These are phyloP conservation scores for Endotricha flammealis DNA, from an alignment of 2,888 invertebrate genomes.

Conservation along the genomic window DNA sequence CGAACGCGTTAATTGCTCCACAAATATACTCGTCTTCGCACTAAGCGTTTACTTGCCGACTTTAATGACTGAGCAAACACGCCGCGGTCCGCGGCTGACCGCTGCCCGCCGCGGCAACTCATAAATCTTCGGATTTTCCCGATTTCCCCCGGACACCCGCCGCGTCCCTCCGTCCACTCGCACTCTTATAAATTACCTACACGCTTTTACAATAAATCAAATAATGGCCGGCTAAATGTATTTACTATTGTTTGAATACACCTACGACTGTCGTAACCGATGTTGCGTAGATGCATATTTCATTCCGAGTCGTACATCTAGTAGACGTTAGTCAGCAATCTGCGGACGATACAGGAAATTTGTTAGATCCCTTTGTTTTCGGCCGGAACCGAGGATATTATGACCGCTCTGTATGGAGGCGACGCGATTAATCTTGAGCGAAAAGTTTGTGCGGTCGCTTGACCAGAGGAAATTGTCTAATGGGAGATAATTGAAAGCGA, in stretches of 20 bases:
- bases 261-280: constrained; percentile 47
- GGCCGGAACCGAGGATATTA: constrained; percentile 61
- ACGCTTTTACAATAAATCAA: constrained; percentile 74
- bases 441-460: constrained; percentile 40
- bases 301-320: constrained; percentile 35
- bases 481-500: constrained; percentile 60
- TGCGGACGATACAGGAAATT: constrained; percentile 44
- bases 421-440: constrained; percentile 48
- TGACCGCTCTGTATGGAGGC: constrained; percentile 48
- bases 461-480: constrained; percentile 57
- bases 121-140: constrained; percentile 76
- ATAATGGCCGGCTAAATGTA: constrained; percentile 71
- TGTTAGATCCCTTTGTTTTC: constrained; percentile 52
- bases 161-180: constrained; percentile 53
- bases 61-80: constrained; percentile 76
- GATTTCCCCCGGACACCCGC: constrained; percentile 66
- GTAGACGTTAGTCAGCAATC: constrained; percentile 54
- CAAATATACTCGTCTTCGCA: constrained; percentile 75
- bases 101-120: constrained; percentile 59
- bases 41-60: constrained; percentile 71
- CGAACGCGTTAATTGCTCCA: constrained; percentile 71
- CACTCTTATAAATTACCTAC: constrained; percentile 76
- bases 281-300: constrained; percentile 43
- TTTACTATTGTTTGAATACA: constrained; percentile 75
- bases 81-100: constrained; percentile 54